phyloP scores from a whole-genome alignment of 2,113 vertebrate genomes.

The Madoqua kirkii region DNA sequence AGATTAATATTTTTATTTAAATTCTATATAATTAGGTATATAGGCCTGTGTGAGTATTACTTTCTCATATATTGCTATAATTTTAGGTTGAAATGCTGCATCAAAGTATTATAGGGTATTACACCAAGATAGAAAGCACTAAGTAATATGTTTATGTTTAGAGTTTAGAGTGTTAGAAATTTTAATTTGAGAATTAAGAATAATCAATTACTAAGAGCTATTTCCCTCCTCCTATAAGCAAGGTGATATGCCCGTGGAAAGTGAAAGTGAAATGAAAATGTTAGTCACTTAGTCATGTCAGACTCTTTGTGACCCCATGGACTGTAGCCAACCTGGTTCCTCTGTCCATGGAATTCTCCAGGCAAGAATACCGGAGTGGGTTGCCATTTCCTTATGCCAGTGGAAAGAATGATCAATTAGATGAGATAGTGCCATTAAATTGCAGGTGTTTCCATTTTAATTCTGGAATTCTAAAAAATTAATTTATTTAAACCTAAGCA shows the following conservation, averaged over 20 bases:
- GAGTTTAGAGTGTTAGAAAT: background rate
- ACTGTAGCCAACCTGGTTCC: background rate
- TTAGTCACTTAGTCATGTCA: background rate
- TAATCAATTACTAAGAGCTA: background rate
- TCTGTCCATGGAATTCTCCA: background rate
- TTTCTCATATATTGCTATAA: background rate
- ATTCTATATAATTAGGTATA: background rate
- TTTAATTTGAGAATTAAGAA: background rate
- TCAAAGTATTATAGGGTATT: background rate
- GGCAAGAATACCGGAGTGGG: background rate
- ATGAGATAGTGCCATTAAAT: background rate
- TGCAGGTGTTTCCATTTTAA: background rate
- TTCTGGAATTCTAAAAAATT: background rate
- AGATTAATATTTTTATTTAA: background rate
- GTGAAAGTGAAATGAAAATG: background rate
- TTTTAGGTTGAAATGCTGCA: background rate
- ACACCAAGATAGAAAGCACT: background rate
- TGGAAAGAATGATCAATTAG: background rate
- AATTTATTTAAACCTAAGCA: background rate
- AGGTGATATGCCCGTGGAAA: background rate
- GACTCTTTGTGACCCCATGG: background rate
- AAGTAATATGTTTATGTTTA: background rate
- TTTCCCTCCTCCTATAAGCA: background rate
- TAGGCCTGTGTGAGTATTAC: background rate
- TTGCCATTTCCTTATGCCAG: background rate